Conservation (phyloP, 2,113 vertebrate genomes). For the Mustela nigripes region DNA sequence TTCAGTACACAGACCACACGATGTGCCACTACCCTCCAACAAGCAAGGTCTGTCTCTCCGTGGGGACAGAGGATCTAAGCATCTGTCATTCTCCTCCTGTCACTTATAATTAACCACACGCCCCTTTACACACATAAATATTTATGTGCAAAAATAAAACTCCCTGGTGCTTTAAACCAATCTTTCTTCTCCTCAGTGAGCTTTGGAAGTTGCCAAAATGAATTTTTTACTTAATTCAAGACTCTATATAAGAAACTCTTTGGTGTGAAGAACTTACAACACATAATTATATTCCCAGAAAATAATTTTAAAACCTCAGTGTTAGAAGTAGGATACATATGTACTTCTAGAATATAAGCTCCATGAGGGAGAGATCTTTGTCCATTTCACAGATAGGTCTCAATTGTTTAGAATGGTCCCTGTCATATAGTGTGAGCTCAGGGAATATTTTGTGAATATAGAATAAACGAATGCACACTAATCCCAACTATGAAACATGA, state of each 20-base stretch:
- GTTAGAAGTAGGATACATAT: background rate
- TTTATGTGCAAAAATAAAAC: slow-evolving; percentile 87
- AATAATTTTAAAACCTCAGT: slow-evolving; percentile 66
- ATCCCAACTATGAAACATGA: background rate
- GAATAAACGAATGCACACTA: slow-evolving; percentile 36
- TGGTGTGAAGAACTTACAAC: slow-evolving; percentile 67
- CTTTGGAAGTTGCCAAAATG: slow-evolving; percentile 82
- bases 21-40: slow-evolving; percentile 86
- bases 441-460: slow-evolving; percentile 49
- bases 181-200: slow-evolving; percentile 76
- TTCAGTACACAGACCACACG: slow-evolving; percentile 88
- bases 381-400: background rate
- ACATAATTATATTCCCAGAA: slow-evolving; percentile 63
- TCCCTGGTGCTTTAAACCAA: slow-evolving; percentile 83
- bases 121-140: slow-evolving; percentile 89
- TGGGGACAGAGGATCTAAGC: slow-evolving; percentile 87
- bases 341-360: slow-evolving; percentile 59
- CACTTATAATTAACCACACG: slow-evolving; percentile 86
- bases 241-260: slow-evolving; percentile 75
- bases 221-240: slow-evolving; percentile 80
- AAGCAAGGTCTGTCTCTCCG: slow-evolving; percentile 85
- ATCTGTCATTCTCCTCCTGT: slow-evolving; percentile 87
- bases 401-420: slow-evolving; percentile 21
- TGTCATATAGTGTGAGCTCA: background rate
- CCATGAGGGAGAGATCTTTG: background rate